phyloP scores from a whole-genome alignment of 2,797 vertebrate species.

The Dryobates pubescens region DNA sequence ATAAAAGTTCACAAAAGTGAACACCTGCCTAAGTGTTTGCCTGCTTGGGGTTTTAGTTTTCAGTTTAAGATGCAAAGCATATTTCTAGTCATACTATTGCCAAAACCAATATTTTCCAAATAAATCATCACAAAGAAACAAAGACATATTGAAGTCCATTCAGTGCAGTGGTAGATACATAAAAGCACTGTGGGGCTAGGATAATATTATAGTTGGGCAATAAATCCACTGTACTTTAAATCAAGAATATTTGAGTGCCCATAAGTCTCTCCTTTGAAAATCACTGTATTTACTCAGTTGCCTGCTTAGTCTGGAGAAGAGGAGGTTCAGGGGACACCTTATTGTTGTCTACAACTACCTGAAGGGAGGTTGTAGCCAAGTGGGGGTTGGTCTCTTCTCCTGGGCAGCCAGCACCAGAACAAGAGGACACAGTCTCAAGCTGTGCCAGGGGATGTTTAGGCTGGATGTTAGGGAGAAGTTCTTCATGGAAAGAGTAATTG shows the following conservation, averaged over 20 bases:
- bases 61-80: neutral
- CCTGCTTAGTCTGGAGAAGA: no score
- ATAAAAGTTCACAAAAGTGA: neutral
- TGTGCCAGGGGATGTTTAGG: no score
- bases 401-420: no score
- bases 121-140: neutral
- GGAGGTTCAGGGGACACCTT: no score
- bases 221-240: neutral
- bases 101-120: conserved; percentile 28
- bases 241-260: neutral
- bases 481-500: no score
- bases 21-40: neutral
- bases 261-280: neutral
- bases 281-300: neutral
- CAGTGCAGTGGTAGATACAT: neutral
- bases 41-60: neutral
- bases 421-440: no score
- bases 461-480: no score
- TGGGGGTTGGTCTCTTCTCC: no score
- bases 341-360: no score
- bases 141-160: neutral
- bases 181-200: neutral
- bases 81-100: neutral
- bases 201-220: neutral
- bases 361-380: no score